Base-by-base conservation (phyloP, 2,888 invertebrate genomes). In the Stenolophus ochropezus region DNA sequence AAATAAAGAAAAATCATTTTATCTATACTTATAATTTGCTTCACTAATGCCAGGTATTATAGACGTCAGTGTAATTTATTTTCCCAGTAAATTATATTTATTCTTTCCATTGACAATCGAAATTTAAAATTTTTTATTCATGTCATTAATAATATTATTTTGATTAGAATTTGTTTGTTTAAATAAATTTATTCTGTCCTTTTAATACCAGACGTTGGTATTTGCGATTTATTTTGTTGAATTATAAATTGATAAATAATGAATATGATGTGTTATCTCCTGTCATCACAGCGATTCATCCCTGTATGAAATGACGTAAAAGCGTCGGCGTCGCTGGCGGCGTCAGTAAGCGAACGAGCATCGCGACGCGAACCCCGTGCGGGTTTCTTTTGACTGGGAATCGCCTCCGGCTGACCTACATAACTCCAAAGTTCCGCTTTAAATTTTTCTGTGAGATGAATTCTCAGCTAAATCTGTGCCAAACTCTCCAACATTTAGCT, bases 401-500 rank as follows among this genome's bases (percentile, higher is more conserved):
- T 69, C 65, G 65, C 65, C 65, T 4, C 33, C 8, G 33, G 65
- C 20, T 69, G 65, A 69, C 65, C 65, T 69, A 69, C 18, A 69
- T 69, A 69, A 69, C 65, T 69, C 4, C 33, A 69, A 69, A 33
- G 65, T 33, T 69, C 33, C 18, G 65, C 65, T 69, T 69, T 33
- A 69, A 69, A 69, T 42, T 69, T 69, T 69, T 69, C 27, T 69
- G n/a, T 8, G 20, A 69, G 65, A 69, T 33, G 65, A 4, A 69
- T 69, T 69, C 33, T 18, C 65, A 33, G 65, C 33, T 69, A 69
- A 69, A 69, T 69, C 65, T 33, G 65, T 69, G 65, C 65, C 65
- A 69, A 69, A 33, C 16, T 69, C 33, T 16, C 33, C n/a, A 4
- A 16, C 33, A 69, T 69, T 69, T 69, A 27, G 65, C 33, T 5